Base-by-base conservation (phyloP, 2,888 invertebrate species). In the Acanthosepion pharaonis region DNA sequence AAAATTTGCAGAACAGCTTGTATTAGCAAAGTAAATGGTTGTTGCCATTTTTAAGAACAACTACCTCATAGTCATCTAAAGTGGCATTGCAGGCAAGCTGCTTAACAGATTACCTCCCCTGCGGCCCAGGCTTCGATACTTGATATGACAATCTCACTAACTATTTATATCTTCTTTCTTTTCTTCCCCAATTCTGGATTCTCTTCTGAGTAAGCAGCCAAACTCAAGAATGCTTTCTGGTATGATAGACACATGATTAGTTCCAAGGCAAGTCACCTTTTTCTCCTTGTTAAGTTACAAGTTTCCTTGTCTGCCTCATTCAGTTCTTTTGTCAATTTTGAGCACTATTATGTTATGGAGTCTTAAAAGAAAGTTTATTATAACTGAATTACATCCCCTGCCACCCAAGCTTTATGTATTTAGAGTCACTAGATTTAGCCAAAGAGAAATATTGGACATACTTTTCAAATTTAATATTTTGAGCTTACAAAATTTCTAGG, bases 151-250 rank as follows among this genome's bases (percentile, higher is more conserved):
- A 78, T 59, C 59, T 23, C 20, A 33, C n/a, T 18, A 15, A 18
- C 78, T 78, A 78, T 78, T 78, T 78, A 78, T 78, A 78, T 33
- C 78, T 15, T 33, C 78, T 78, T n/a, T 23, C n/a, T 78, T 78
- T 78, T 78, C 78, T 78, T n/a, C n/a, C n/a, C 78, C 78, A 78
- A 78, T 78, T 78, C 78, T 78, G 78, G 78, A n/a, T 78, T n/a
- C 78, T 78, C 15, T 23, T 78, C 78, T 78, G n/a, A 33, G 78
- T 78, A 78, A 78, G 78, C 78, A 78, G 78, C 78, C 11, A 78
- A n/a, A 78, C 4, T 33, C 11, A 78, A 78, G 78, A 78, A 78
- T 78, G 11, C 78, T 78, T n/a, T 78, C n/a, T 78, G n/a, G n/a
- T 18, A 33, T n/a, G n/a, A 78, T n/a, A 78, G 78, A 15, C n/a